Evolutionary conservation across 2,113 vertebrate genomes (phyloP), one percentile per base, ranked within the genome.

Genomic region (Merops nubicus): DNA sequence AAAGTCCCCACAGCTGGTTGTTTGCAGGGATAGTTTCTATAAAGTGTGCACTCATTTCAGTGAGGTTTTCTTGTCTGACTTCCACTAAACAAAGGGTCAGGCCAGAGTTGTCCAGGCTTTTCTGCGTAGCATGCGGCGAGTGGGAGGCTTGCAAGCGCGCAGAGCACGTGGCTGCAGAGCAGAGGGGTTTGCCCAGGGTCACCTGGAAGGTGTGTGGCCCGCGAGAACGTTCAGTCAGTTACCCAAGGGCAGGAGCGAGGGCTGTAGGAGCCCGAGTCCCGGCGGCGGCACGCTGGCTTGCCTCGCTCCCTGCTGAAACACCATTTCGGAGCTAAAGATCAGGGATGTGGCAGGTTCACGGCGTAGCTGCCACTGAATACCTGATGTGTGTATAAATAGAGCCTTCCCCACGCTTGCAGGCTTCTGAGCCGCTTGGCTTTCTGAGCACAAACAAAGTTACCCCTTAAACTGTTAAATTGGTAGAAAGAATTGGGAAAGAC

Each of bases 331-430:
- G 68, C 43, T 80, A 4, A 16, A 31, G n/a, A 36, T 33, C 42
- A 12, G 15, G 10, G 63, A 68, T 54, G 69, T 8, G 5, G 42
- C 31, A 63, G 45, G 12, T 40, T 47, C 4, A 2, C 0, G 0
- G 60, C 12, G 62, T 22, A 26, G 34, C 88, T 85, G 78, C 53
- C 18, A 0, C 73, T 10, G 34, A 1, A 0, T 65, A 18, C 78
- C 70, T 40, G 40, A 15, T 81, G 15, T 68, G 50, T 53, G 34
- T 84, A 42, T 69, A 75, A 89, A 80, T 3, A 68, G 28, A 95
- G 33, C 59, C 45, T 63, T 42, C 15, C 73, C 12, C 4, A 1
- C 0, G 2, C 45, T 74, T 62, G 31, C 79, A 45, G 48, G 82
- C 34, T 88, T 33, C 43, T 0, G 1, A 86, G 64, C 57, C 53